Conservation (phyloP, 1,140 invertebrate species). For the Heliconius nattereri region DNA sequence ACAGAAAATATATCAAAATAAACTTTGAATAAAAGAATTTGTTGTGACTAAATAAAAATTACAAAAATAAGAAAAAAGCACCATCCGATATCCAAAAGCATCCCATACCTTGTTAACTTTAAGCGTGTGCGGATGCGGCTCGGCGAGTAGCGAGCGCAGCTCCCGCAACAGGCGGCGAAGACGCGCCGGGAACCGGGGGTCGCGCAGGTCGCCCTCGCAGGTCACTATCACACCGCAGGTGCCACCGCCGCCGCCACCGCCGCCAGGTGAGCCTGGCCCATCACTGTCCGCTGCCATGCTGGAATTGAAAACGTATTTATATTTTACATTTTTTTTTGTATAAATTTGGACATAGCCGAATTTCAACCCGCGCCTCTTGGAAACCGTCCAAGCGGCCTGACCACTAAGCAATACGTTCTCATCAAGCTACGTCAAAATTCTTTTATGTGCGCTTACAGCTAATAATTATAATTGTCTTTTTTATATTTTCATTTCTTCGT, state of each 20-base stretch:
- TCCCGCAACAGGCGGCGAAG: constrained; percentile 75
- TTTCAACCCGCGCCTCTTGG: no score
- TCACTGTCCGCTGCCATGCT: constrained; percentile 80
- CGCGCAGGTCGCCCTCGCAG: constrained; percentile 78
- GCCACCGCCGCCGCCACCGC: constrained; percentile 38
- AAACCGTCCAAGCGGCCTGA: no score
- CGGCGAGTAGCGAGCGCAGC: constrained; percentile 68
- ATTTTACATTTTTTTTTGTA: not conserved
- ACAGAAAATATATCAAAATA: not conserved
- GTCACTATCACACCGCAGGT: constrained; percentile 78
- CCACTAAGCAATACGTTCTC: no score
- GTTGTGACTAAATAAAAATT: not conserved
- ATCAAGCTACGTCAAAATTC: no score
- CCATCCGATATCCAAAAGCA: not conserved
- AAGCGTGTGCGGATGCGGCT: constrained; percentile 73
- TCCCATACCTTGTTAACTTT: constrained; percentile 76
- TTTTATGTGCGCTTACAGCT: no score
- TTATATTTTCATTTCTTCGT: no score
- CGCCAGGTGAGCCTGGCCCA: constrained; percentile 69
- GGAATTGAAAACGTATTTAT: constrained; percentile 24
- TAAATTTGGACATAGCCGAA: no score
- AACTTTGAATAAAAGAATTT: no score
- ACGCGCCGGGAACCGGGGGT: constrained; percentile 76
- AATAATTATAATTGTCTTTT: no score
- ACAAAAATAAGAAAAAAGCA: not conserved